Evolutionary conservation across 2,797 vertebrate genomes (phyloP).

Genomic region (Pelodytes ibericus): DNA sequence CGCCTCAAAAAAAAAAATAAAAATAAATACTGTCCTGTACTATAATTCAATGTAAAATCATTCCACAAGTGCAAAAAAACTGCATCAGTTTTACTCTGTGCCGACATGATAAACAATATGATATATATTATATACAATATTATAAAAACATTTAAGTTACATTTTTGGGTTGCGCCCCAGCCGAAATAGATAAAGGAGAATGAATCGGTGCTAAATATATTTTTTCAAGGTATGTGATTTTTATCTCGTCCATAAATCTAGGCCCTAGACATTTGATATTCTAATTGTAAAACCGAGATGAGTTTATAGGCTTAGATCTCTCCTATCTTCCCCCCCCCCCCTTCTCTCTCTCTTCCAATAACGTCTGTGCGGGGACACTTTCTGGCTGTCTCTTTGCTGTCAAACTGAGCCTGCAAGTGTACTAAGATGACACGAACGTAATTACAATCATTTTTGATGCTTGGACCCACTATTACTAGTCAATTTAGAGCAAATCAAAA

Average conservation of each 20-base stretch:
- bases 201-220: slow-evolving; percentile 10
- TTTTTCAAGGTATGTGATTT: slow-evolving; percentile 30
- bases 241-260: slow-evolving; percentile 1
- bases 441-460: slow-evolving; percentile 61
- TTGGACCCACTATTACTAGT: slow-evolving; percentile 61
- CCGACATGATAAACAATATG: no score
- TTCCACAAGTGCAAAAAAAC: no score
- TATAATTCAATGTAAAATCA: no score
- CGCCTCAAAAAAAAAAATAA: no score
- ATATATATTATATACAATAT: no score
- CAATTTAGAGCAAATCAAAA: slow-evolving; percentile 66
- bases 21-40: no score
- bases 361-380: slow-evolving; percentile 60
- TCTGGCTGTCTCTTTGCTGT: slow-evolving; percentile 59
- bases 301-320: slow-evolving; percentile 20
- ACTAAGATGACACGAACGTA: slow-evolving; percentile 48
- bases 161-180: not conserved
- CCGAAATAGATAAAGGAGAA: slow-evolving; percentile 1
- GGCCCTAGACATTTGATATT: not conserved
- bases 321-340: slow-evolving; percentile 32
- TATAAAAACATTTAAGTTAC: no score
- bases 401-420: slow-evolving; percentile 25
- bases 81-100: no score
- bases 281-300: slow-evolving; percentile 28
- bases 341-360: slow-evolving; percentile 60